Evolutionary conservation across 2,113 vertebrate genomes (phyloP).

Genomic region (Sinocyclocheilus maitianheensis): DNA sequence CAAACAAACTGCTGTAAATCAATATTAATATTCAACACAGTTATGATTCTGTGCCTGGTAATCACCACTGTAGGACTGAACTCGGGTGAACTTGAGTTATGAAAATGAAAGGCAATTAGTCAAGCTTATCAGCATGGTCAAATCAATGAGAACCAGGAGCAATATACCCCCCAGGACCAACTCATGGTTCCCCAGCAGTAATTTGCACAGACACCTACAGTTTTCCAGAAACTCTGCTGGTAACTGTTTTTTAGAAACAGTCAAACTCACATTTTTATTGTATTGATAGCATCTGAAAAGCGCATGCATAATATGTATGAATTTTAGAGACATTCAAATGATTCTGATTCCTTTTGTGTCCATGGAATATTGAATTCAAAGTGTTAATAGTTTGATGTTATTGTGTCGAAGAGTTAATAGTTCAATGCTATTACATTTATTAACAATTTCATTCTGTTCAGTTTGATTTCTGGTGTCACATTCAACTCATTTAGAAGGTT

Average conservation of each 20-base stretch:
- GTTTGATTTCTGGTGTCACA: too few relatives aligned
- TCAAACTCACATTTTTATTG: background rate
- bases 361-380: too few relatives aligned
- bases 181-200: conserved; percentile 8
- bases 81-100: conserved; percentile 1
- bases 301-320: background rate
- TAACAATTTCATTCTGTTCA: too few relatives aligned
- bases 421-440: too few relatives aligned
- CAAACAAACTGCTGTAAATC: conserved; percentile 36
- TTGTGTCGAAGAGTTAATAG: too few relatives aligned
- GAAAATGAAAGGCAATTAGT: conserved; percentile 33
- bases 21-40: conserved; percentile 31
- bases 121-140: conserved; percentile 5
- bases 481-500: too few relatives aligned
- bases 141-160: conserved; percentile 13
- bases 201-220: conserved; percentile 19
- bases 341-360: background rate
- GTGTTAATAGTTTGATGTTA: too few relatives aligned
- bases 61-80: conserved; percentile 28
- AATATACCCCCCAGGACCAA: conserved; percentile 1
- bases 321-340: too few relatives aligned
- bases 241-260: background rate
- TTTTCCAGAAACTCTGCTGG: conserved; percentile 10
- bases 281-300: background rate
- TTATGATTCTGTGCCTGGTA: conserved; percentile 7